Percentiles rank a stretch among this genome's conserved stretches.
Evolutionary conservation across 1,140 invertebrate genomes (phyloP).

Genomic region (Teleopsis dalmanni): DNA sequence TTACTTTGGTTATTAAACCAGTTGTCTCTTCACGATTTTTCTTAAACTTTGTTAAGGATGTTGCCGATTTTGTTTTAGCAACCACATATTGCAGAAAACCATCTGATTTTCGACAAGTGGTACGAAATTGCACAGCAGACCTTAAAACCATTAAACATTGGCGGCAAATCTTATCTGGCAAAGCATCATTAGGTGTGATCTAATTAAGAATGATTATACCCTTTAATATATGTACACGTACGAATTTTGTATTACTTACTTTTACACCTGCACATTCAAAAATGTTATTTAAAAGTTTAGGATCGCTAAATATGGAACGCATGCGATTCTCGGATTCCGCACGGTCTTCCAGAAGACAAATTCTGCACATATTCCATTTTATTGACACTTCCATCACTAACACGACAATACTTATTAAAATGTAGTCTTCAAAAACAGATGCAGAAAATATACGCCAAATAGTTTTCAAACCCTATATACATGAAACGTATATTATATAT

Average conservation of each 20-base stretch:
- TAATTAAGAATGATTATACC: conserved; percentile 2
- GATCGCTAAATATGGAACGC: conserved; percentile 11
- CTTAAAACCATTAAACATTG: conserved; percentile 19
- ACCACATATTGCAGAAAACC: conserved; percentile 20
- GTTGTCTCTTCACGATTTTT: background rate
- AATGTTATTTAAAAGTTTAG: conserved; percentile 15
- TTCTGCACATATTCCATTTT: conserved; percentile 33
- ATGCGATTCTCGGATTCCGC: background rate
- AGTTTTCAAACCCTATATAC: no score
- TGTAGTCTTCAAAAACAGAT: no score
- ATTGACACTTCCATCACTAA: conserved; percentile 31
- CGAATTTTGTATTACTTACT: conserved; percentile 10
- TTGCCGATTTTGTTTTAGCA: conserved; percentile 22
- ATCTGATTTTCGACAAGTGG: conserved; percentile 20
- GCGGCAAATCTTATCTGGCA: conserved; percentile 31
- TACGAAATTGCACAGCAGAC: conserved; percentile 18
- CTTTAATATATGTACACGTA: background rate
- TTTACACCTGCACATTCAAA: conserved; percentile 18
- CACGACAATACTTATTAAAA: no score
- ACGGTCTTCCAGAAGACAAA: conserved; percentile 17
- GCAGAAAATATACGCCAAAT: no score
- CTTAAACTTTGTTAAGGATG: conserved; percentile 5
- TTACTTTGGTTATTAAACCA: background rate
- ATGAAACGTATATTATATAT: no score
- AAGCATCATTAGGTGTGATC: conserved; percentile 21